These are phyloP conservation scores for Heterocephalus glaber DNA, from an alignment of 2,113 vertebrate species.

Conservation along the genomic window DNA sequence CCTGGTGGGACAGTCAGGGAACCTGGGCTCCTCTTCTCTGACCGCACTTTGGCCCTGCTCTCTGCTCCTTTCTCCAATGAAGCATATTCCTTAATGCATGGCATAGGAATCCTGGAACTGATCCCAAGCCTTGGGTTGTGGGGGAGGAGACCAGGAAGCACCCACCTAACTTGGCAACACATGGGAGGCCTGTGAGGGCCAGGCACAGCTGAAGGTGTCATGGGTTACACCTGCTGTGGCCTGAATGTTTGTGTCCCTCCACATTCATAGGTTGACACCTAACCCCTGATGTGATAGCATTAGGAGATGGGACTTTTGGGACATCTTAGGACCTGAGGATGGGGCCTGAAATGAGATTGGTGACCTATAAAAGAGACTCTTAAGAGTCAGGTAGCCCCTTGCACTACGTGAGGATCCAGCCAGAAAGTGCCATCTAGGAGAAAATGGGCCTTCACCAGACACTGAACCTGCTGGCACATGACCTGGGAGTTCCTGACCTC, in stretches of 20 bases:
- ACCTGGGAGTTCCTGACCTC: not conserved
- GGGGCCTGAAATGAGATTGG: not conserved
- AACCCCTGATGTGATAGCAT: not conserved
- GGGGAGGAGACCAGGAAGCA: not conserved
- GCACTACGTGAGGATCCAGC: not conserved
- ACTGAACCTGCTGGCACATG: not conserved
- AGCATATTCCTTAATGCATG: not conserved
- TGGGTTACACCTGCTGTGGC: too few relatives aligned
- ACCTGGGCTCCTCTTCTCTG: not conserved
- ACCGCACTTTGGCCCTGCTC: not conserved
- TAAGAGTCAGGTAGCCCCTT: not conserved
- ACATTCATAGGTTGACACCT: not conserved
- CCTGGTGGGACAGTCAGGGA: not conserved
- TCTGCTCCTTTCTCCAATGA: not conserved
- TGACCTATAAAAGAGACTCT: not conserved
- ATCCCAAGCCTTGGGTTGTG: not conserved
- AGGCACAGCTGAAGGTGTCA: too few relatives aligned
- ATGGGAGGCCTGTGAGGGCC: not conserved
- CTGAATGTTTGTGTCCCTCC: not conserved
- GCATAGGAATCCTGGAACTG: not conserved
- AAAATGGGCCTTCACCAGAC: too few relatives aligned
- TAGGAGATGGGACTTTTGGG: not conserved
- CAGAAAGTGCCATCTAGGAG: not conserved
- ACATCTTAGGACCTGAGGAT: not conserved
- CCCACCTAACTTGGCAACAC: not conserved